Base-by-base conservation (phyloP, 2,113 vertebrate species). In the Alces alces region DNA sequence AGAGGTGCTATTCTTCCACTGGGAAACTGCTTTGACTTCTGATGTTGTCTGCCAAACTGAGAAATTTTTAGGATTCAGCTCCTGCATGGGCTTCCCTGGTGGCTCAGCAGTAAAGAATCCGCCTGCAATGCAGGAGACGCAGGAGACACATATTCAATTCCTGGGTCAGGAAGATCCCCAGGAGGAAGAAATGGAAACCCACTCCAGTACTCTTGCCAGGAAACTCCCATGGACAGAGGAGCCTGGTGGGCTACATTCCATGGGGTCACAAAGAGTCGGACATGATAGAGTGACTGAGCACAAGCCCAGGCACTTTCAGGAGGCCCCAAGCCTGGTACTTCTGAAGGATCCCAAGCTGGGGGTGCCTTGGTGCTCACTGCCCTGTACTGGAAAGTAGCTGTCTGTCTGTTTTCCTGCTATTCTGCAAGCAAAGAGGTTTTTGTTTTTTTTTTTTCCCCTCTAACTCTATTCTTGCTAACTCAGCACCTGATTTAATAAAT, bases 281-380 rank as follows among this genome's bases (percentile, higher is more conserved):
- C 39, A 27, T 0, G 6, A 43, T 25, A 27, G 39, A 76, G 70
- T 76, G 70, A 76, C 36, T 73, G 36, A 73, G 36, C 70, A 43
- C 0, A 12, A 43, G 36, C 23, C 27, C 11, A 27, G 15, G 23
- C 11, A 76, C 12, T 92, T 64, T 7, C 50, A 21, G 12, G 55
- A 64, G 15, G 33, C 15, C 2, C 39, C 4, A 19, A 1, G 16
- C 52, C n/a, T 27, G 6, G 12, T 36, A 19, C 36, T 19, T 88
- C 19, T 17, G 15, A 1, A 58, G 36, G 17, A 9, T 45, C 16
- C 5, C 33, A 50, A 33, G 27, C 13, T 39, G 28, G 6, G 25
- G 9, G 0, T n/a, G 13, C 3, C 3, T 43, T 14, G 9, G n/a
- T 28, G 21, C 16, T 90, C 13, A 36, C 28, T 3, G 47, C 2